Conservation (phyloP, 2,797 vertebrate species). For the Naso thynnoides region DNA sequence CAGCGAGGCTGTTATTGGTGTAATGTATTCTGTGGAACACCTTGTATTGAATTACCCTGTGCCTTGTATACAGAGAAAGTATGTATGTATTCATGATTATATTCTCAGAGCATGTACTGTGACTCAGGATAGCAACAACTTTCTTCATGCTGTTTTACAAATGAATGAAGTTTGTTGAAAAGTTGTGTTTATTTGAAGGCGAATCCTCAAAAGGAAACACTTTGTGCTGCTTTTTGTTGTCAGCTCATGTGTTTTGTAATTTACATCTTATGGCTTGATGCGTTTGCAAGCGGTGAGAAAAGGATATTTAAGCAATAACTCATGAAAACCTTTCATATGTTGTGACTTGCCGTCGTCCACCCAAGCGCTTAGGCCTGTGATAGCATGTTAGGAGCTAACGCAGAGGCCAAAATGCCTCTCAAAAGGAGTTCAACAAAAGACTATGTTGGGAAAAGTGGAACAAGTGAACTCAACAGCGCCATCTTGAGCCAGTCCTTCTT, state of each 20-base stretch:
- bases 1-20: too few species aligned
- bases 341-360: conserved; percentile 27
- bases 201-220: too few species aligned
- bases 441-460: not conserved
- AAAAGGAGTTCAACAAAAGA: not conserved
- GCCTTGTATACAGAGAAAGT: too few species aligned
- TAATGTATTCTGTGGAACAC: too few species aligned
- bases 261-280: too few species aligned
- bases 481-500: conserved; percentile 2
- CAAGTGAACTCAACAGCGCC: conserved; percentile 18
- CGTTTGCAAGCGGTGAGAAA: not conserved
- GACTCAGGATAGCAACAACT: not conserved
- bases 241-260: too few species aligned
- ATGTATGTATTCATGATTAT: not conserved
- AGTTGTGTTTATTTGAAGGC: too few species aligned
- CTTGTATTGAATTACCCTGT: too few species aligned
- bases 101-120: not conserved
- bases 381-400: conserved; percentile 18
- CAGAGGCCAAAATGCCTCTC: not conserved
- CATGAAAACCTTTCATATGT: conserved; percentile 11
- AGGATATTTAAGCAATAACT: conserved; percentile 7
- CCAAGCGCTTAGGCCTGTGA: conserved; percentile 24
- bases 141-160: not conserved
- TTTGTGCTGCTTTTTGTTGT: too few species aligned
- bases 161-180: too few species aligned